phyloP scores from a whole-genome alignment of 2,113 vertebrate genomes.

The Baryphthengus martii region DNA sequence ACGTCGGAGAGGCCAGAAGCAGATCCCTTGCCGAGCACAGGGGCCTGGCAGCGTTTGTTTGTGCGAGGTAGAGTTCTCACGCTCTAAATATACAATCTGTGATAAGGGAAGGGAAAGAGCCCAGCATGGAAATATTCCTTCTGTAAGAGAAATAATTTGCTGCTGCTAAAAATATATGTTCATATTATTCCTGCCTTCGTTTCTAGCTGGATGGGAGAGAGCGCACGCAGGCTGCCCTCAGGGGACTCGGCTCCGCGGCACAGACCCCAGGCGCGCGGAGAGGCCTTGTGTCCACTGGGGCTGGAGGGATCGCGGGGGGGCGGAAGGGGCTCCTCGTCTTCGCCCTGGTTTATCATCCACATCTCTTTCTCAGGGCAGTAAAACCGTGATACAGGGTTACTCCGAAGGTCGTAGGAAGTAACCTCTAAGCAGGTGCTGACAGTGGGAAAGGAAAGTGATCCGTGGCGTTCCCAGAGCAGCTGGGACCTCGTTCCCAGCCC shows the following conservation, averaged over 20 bases:
- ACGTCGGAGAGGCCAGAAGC: background rate
- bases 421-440: slow-evolving; percentile 61
- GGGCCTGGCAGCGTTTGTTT: slow-evolving; percentile 36
- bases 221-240: slow-evolving; percentile 1
- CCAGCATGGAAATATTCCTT: slow-evolving; percentile 68
- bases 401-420: background rate
- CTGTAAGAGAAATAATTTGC: slow-evolving; percentile 62
- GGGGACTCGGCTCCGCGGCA: background rate
- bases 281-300: background rate
- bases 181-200: slow-evolving; percentile 35
- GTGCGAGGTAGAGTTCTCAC: slow-evolving; percentile 66
- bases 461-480: slow-evolving; percentile 1
- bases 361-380: slow-evolving; percentile 42
- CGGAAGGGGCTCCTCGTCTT: background rate
- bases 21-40: background rate
- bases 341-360: background rate
- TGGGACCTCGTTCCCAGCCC: slow-evolving; percentile 25
- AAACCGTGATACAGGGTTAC: background rate
- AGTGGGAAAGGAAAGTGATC: slow-evolving; percentile 60
- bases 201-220: slow-evolving; percentile 37
- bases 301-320: background rate
- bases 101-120: slow-evolving; percentile 69
- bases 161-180: slow-evolving; percentile 67
- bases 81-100: slow-evolving; percentile 69
- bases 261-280: background rate